Evolutionary conservation across 1,140 invertebrate genomes (phyloP).

Genomic region (Formica exsecta): DNA sequence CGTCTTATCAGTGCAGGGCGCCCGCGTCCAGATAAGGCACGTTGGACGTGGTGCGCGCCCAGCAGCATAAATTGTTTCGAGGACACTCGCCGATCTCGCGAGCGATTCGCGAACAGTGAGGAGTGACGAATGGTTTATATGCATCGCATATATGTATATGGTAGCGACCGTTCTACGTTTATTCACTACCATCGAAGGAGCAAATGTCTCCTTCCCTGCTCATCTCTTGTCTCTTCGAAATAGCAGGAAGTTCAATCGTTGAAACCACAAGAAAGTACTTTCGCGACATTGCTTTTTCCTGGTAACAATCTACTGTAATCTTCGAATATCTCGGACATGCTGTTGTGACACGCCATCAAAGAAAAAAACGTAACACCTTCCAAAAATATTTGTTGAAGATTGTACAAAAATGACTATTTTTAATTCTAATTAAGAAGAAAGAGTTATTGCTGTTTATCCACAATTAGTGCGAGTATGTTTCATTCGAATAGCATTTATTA

Average conservation of each 20-base stretch:
- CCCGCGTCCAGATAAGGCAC: slow-evolving; percentile 82
- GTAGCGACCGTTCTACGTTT: slow-evolving; percentile 1
- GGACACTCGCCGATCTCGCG: slow-evolving; percentile 77
- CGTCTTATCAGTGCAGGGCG: slow-evolving; percentile 79
- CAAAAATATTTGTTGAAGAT: background rate
- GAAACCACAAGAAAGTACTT: slow-evolving; percentile 15
- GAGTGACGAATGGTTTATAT: slow-evolving; percentile 45
- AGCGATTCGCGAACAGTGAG: slow-evolving; percentile 70
- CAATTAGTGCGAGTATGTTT: background rate
- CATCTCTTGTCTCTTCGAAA: background rate
- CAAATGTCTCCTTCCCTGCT: slow-evolving; percentile 23
- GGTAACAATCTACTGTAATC: slow-evolving; percentile 12
- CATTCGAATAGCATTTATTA: background rate
- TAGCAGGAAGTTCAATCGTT: slow-evolving; percentile 45
- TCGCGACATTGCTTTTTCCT: background rate
- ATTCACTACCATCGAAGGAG: background rate
- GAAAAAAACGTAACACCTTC: background rate
- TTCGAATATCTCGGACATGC: background rate
- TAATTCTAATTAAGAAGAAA: slow-evolving; percentile 9
- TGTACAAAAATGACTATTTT: background rate
- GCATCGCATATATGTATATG: background rate
- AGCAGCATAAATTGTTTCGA: slow-evolving; percentile 83
- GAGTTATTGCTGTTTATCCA: background rate
- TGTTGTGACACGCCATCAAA: slow-evolving; percentile 1
- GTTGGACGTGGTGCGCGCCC: slow-evolving; percentile 79